Evolutionary conservation across 2,113 vertebrate genomes (phyloP).

Genomic region (Spea multiplicata): DNA sequence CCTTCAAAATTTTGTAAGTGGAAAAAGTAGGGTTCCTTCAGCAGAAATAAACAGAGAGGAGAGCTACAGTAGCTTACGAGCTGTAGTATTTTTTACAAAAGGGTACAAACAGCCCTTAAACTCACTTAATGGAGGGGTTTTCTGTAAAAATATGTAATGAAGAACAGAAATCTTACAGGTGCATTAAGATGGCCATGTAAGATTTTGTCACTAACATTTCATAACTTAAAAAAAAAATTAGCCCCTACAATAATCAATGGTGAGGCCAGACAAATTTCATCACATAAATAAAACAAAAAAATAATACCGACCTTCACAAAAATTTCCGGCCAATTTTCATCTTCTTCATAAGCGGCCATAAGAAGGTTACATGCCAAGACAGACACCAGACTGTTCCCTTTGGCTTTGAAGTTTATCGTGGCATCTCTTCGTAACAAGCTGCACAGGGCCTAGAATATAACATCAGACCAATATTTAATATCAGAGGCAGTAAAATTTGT

Average conservation of each 20-base stretch:
- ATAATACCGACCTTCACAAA: constrained; percentile 83
- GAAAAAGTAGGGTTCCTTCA: too few species aligned
- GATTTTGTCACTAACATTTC: too few species aligned
- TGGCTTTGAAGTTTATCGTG: constrained; percentile 96
- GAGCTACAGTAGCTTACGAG: too few species aligned
- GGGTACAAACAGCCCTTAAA: not conserved
- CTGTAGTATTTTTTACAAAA: too few species aligned
- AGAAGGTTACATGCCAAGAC: constrained; percentile 93
- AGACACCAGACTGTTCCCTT: constrained; percentile 93
- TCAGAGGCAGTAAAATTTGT: too few species aligned
- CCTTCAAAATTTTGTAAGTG: too few species aligned
- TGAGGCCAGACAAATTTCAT: not conserved
- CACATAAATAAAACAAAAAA: too few species aligned
- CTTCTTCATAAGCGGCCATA: constrained; percentile 96
- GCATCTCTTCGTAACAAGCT: constrained; percentile 90
- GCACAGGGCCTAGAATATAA: constrained; percentile 79
- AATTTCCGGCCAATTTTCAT: constrained; percentile 98
- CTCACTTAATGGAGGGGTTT: not conserved
- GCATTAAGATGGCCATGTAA: too few species aligned
- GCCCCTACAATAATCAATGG: not conserved
- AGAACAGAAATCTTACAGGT: too few species aligned
- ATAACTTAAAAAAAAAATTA: too few species aligned
- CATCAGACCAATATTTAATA: not conserved
- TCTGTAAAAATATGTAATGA: too few species aligned
- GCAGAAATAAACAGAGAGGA: too few species aligned